phyloP scores from a whole-genome alignment of 2,113 vertebrate genomes.

The Penelope pileata region DNA sequence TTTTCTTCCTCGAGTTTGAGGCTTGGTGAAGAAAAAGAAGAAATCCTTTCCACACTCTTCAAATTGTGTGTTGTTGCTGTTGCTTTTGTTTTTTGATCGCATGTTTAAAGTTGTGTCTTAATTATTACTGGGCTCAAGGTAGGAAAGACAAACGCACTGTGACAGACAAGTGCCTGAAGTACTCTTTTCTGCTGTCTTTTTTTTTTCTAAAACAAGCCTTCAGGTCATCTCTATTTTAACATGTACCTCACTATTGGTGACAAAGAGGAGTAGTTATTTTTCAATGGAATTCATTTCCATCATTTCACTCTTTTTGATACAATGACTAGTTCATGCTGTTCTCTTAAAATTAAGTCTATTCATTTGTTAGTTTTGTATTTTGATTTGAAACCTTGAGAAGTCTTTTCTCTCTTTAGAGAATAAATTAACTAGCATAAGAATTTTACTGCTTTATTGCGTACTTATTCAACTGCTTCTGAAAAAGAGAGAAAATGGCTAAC shows the following conservation, averaged over 20 bases:
- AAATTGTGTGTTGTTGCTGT: background rate
- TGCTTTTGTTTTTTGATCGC: too few relatives aligned
- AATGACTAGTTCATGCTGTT: background rate
- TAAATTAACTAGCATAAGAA: background rate
- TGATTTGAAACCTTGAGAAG: background rate
- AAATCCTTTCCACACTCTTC: background rate
- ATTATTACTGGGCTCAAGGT: background rate
- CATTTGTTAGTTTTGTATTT: background rate
- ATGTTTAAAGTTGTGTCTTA: background rate
- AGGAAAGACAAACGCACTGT: background rate
- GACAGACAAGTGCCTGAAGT: background rate
- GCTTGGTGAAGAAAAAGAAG: background rate
- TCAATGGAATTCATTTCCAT: background rate
- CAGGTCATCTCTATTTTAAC: background rate
- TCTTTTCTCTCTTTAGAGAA: background rate
- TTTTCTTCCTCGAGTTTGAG: background rate
- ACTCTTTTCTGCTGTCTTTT: background rate
- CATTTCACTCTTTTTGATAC: background rate
- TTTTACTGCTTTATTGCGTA: background rate
- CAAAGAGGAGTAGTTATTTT: background rate
- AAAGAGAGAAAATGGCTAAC: background rate
- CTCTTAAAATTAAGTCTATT: background rate
- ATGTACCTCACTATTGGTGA: rapidly evolving
- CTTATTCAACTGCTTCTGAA: background rate
- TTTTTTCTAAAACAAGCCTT: background rate